Evolutionary conservation across 2,888 invertebrate species (phyloP), one percentile per base, ranked within the genome.

Genomic region (Sphecodes monilicornis): DNA sequence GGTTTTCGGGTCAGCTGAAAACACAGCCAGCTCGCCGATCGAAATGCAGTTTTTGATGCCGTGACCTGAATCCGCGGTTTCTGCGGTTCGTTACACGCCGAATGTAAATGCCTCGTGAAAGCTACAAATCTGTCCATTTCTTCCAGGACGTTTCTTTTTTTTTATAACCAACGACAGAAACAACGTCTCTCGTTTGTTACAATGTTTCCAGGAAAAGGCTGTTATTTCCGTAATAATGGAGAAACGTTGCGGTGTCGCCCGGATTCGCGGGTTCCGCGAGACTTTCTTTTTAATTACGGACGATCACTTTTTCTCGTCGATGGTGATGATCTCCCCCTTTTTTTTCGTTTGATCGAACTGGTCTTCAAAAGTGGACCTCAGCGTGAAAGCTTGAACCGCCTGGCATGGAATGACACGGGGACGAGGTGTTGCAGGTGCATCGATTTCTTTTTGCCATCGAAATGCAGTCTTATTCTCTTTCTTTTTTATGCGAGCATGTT

Each of bases 11-110:
- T 91, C 90, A 90, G 60, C 85, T 76, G 80, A 79, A 83, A 87
- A 87, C 86, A 89, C 80, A 82, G 88, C 73, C 86, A 86, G 86
- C 82, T 79, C 78, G 73, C 74, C 89, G 89, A 91, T 91, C 86
- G 91, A 91, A 91, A 92, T 90, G 90, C 88, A 89, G 88, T 91
- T 91, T 92, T 91, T 90, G 89, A 89, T 91, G 90, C 87, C 89
- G 87, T 77, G 92, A 91, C 92, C 91, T 86, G 89, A 83, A 83
- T 91, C 84, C 86, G 54, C 26, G 70, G 84, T 75, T 71, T 73
- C 77, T 82, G 83, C 57, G 80, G 76, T 76, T 79, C 13, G 66
- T 66, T n/a, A 18, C 36, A 8, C 66, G 36, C 22, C 22, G 36
- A 36, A 36, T 11, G 66, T 22, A 36, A 36, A 36, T 39, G 36